Evolutionary conservation across 1,140 invertebrate species (phyloP), one percentile per base, ranked within the genome.

Genomic region (Agraylea sexmaculata): DNA sequence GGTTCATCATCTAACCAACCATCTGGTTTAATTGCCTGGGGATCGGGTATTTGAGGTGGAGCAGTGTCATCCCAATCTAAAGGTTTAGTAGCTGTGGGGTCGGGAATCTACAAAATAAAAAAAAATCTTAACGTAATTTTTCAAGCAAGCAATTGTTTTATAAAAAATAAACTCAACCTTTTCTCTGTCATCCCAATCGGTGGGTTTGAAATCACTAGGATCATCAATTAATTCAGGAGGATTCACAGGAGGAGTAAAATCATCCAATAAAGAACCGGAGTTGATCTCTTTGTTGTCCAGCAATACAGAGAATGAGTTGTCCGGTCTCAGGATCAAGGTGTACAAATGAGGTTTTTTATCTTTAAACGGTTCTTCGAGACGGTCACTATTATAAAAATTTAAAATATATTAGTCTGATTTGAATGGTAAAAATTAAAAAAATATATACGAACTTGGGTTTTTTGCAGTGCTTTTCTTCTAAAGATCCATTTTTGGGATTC

Each of bases 321-420:
- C 89, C 6, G 91, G 88, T 11, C 75, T 77, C 16, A 98, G 53
- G 27, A 91, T 77, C 19, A 99, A 64, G 4, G 88, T 91, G 60
- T 91, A 98, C 3, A 97, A 66, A 74, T 99, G 95, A 1, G 93
- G 90, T 37, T 87, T 76, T 58, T 95, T 93, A 60, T 99, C 94
- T 53, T 87, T 86, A 65, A 95, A 97, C 16, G 79, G 77, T 38
- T 87, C 86, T 53, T 94, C 88, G 13, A 96, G 53, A 31, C 81
- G 76, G 30, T 79, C 85, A 57, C 67, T 64, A 36, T 29, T 50
- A 46, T 25, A 25, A 39, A 7, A 25, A 25, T 25, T 25, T 25
- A 7, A 7, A 22, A 20, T 37, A 38, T 18, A 10, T 37, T 49
- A 49, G 20, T 23, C 43, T 15, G 15, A 41, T 10, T 22, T 40